Evolutionary conservation across 2,888 invertebrate genomes (phyloP), one percentile per base, ranked within the genome.

Genomic region (Dasysyrphus tricinctus): DNA sequence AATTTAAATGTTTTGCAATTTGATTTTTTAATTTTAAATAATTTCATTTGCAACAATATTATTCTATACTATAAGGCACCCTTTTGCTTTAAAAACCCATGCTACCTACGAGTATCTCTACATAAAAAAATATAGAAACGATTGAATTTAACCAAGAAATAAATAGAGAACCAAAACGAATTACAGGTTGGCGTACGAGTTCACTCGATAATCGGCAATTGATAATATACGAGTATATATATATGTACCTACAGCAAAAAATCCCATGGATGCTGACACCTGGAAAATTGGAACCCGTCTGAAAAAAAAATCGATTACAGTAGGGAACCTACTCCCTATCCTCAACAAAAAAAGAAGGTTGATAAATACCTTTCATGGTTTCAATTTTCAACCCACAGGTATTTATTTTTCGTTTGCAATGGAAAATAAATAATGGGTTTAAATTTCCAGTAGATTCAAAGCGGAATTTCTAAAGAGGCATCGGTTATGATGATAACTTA

Each of bases 211-310:
- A 61, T 61, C 37, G 61, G 61, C 39, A 61, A 61, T 39, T 39
- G 61, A 61, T 24, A 42, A 42, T 24, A 5, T 24, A 39, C 24
- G 24, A 24, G 24, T 54, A 29, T 14, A 29, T 6, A 3, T 51
- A 5, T 51, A n/a, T n/a, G n/a, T n/a, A n/a, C n/a, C n/a, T n/a
- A n/a, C n/a, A 51, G 54, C 54, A 12, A 6, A n/a, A 14, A 24
- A 24, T 61, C 42, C 42, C 61, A 61, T 24, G 61, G 24, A 61
- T 61, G 61, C 61, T 61, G 42, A 42, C 61, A 61, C 61, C 61
- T 61, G 61, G 61, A 61, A 61, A 61, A 61, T 61, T 61, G 61
- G 61, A 24, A 61, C 61, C 5, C 24, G 61, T 24, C 24, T 61
- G 59, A 19, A 42, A 59, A 16, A 39, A 24, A 61, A 39, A 24